A percentile compares a stretch with the other conserved stretches of the same genome.
Conservation (phyloP, 35 echinoderm and acorn worm genomes). For the Diadema setosum region DNA sequence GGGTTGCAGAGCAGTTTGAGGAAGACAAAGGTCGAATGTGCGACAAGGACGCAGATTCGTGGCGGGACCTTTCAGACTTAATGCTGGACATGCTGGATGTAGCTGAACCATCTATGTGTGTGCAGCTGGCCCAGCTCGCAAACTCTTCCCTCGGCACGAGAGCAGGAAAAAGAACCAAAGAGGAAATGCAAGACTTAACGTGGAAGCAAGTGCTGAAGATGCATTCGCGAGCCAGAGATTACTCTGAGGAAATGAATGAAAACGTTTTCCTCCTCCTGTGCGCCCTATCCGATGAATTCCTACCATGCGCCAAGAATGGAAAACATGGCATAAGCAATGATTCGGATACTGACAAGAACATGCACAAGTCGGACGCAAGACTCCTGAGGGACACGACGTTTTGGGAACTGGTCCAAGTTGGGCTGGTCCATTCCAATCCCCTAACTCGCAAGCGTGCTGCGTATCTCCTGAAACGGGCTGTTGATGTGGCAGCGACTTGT, state of each 20-base stretch:
- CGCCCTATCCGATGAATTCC: constrained; percentile 24
- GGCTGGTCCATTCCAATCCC: constrained; percentile 53
- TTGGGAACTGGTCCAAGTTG: constrained; percentile 54
- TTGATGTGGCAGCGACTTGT: constrained; percentile 24
- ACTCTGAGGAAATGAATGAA: not conserved
- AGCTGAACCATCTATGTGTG: not conserved
- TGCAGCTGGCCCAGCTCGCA: not conserved
- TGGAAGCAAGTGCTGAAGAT: constrained; percentile 9
- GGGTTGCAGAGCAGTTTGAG: not conserved
- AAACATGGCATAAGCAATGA: too few species aligned
- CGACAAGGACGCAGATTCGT: not conserved
- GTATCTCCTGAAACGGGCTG: constrained; percentile 56
- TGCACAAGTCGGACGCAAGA: not conserved
- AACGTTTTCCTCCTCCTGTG: constrained; percentile 64
- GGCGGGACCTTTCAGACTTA: not conserved
- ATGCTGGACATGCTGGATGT: constrained; percentile 5
- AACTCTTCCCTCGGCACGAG: not conserved
- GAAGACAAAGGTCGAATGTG: not conserved
- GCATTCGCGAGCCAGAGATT: not conserved
- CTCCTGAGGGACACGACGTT: not conserved
- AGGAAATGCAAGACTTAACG: not conserved
- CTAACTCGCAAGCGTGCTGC: constrained; percentile 58
- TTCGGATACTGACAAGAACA: not conserved
- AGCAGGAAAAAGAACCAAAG: not conserved
- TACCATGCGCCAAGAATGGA: not conserved